Evolutionary conservation across 2,113 vertebrate genomes (phyloP), one percentile per base, ranked within the genome.

Genomic region (Myocastor coypus): DNA sequence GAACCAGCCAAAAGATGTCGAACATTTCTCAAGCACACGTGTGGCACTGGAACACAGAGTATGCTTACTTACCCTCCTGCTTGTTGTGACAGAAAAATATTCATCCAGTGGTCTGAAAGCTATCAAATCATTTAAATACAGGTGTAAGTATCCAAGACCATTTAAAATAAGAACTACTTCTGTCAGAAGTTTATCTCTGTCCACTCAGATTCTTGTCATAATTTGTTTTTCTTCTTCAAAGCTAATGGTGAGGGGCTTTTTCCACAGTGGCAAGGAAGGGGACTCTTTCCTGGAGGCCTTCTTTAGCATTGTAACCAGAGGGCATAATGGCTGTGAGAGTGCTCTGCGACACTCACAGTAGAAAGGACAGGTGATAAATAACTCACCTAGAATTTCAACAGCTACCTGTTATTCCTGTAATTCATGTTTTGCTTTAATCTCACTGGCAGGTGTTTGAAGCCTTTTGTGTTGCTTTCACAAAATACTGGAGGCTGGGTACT

Each of bases 101-200:
- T 71, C 89, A 68, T 30, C 61, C 68, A 42, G 87, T 59, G 14
- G 24, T 71, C 3, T 71, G 34, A 89, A 89, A 91, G 80, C 28
- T 13, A 75, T 59, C 30, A 66, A 37, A 57, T 89, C 55, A 52
- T 37, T 42, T 66, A 63, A 61, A 87, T 80, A 17, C 73, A 81
- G 87, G 80, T n/a, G 28, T 77, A 88, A 88, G 22, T 89, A 63
- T 91, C 59, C 61, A 50, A 22, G 11, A 61, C 30, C 46, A 92
- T 71, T 78, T 84, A 55, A 96, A 90, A 93, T 28, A 61, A 34
- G 13, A 69, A 78, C 28, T 50, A 75, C 71, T 87, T 71, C 68
- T 78, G 52, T 66, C 69, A 57, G 93, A 84, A 83, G 59, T 57
- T 73, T 52, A 75, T 63, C 57, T 94, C 28, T 84, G 59, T 55